phyloP scores from a whole-genome alignment of 2,888 invertebrate species.

The Blomia tropicalis region DNA sequence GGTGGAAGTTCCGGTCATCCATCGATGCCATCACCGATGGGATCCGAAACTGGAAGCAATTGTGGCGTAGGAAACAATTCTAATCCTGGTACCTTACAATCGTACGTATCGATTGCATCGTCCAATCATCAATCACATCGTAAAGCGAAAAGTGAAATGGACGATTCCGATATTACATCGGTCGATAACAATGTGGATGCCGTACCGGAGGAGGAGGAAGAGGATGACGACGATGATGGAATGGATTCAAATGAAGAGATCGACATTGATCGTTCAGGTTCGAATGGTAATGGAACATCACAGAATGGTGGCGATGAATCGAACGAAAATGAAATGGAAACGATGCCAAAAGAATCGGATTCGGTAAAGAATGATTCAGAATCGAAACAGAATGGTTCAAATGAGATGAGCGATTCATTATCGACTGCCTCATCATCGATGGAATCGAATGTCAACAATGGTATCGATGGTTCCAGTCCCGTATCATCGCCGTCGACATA shows the following conservation, averaged over 20 bases:
- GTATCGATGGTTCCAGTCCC: background rate
- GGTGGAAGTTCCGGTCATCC: background rate
- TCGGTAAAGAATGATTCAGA: background rate
- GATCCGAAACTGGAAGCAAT: background rate
- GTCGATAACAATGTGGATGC: background rate
- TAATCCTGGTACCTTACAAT: background rate
- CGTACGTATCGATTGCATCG: background rate
- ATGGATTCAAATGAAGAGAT: constrained; percentile 3
- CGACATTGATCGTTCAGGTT: background rate
- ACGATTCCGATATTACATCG: background rate
- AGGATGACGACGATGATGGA: no score
- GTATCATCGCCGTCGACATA: background rate
- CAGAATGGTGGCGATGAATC: background rate
- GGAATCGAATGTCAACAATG: no score
- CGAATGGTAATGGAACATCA: background rate
- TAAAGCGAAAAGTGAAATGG: background rate
- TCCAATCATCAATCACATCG: background rate
- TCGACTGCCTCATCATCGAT: no score
- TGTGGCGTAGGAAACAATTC: background rate
- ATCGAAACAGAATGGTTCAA: background rate
- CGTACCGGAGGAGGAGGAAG: constrained; percentile 6
- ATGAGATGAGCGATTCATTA: background rate
- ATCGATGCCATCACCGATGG: background rate
- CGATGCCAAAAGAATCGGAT: background rate
- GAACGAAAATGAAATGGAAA: background rate